Percentiles rank a stretch among this genome's conserved stretches.
Evolutionary conservation across 2,888 invertebrate genomes (phyloP).

Genomic region (Zaprionus lineosus): DNA sequence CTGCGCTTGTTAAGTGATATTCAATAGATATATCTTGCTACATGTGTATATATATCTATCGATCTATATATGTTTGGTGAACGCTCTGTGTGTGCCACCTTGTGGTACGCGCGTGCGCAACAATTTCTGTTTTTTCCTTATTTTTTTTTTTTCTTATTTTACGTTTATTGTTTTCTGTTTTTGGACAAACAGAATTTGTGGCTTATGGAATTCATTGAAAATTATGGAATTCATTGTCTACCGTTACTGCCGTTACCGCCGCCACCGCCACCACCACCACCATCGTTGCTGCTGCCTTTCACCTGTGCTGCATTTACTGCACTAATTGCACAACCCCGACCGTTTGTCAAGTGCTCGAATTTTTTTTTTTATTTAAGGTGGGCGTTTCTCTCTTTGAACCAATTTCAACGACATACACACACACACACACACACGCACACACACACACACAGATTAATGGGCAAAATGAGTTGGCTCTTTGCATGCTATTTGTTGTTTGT

Average conservation of each 20-base stretch:
- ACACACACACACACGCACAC: constrained; percentile 32
- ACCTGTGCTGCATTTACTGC: constrained; percentile 37
- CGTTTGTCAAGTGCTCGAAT: constrained; percentile 60
- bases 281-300: constrained; percentile 31
- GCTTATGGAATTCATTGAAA: constrained; percentile 47
- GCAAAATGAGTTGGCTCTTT: constrained; percentile 63
- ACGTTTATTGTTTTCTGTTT: constrained; percentile 25
- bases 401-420: constrained; percentile 61
- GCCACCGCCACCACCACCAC: constrained; percentile 39
- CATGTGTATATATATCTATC: constrained; percentile 13
- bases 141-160: constrained; percentile 6
- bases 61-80: background rate
- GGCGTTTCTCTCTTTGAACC: constrained; percentile 63
- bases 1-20: constrained; percentile 75
- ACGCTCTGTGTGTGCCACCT: constrained; percentile 9
- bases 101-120: constrained; percentile 35
- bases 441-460: constrained; percentile 61
- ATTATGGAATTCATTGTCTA: constrained; percentile 47
- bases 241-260: constrained; percentile 19
- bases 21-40: constrained; percentile 61
- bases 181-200: constrained; percentile 46
- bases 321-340: constrained; percentile 65
- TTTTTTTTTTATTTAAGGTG: constrained; percentile 50
- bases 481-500: constrained; percentile 47
- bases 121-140: background rate